A percentile compares a stretch with the other conserved stretches of the same genome.
Evolutionary conservation across 2,888 invertebrate species (phyloP).

Genomic region (Psylliodes chrysocephalus): DNA sequence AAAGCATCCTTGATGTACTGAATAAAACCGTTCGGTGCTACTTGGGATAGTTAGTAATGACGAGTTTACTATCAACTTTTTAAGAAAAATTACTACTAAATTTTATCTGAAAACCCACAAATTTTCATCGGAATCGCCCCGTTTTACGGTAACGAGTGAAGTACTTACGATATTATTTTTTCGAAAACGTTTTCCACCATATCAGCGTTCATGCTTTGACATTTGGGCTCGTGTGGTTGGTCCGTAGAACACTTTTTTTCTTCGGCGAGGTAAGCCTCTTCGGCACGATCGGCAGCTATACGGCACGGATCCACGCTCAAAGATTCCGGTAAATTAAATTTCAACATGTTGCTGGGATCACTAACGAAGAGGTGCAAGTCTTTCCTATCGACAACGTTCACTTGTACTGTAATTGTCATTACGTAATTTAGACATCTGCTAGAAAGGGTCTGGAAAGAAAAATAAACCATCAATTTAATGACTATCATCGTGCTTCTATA

Average conservation of each 20-base stretch:
- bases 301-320: neutral
- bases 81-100: too few relatives aligned
- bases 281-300: neutral
- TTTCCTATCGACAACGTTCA: neutral
- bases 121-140: too few relatives aligned
- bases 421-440: neutral
- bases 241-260: neutral
- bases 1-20: too few relatives aligned
- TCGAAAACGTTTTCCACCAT: neutral
- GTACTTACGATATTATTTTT: constrained; percentile 2
- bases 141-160: too few relatives aligned
- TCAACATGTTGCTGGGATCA: neutral
- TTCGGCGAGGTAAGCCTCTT: too few relatives aligned
- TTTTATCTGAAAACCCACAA: too few relatives aligned
- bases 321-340: neutral
- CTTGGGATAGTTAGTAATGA: too few relatives aligned
- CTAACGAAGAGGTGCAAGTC: neutral
- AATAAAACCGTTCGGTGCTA: too few relatives aligned
- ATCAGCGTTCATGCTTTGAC: neutral
- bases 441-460: neutral
- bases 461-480: too few relatives aligned
- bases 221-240: neutral
- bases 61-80: too few relatives aligned
- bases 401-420: neutral
- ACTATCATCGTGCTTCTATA: too few relatives aligned